Evolutionary conservation across 2,888 invertebrate genomes (phyloP).

Genomic region (Lasioglossum oenotherae): DNA sequence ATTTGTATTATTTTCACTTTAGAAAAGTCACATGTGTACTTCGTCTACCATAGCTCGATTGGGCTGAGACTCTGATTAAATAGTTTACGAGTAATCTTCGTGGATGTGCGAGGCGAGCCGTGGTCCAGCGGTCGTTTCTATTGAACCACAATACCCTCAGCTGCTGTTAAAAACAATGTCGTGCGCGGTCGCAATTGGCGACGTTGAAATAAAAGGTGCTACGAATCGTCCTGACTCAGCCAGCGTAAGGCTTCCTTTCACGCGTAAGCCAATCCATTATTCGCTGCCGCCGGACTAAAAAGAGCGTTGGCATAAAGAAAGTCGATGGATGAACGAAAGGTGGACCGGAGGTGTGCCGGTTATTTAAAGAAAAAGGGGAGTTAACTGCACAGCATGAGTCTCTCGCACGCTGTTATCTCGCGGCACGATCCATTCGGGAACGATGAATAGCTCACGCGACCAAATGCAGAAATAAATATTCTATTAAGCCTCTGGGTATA

Average conservation of each 20-base stretch:
- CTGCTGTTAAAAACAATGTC: constrained; percentile 65
- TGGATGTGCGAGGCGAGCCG: neutral
- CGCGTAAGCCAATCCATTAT: constrained; percentile 59
- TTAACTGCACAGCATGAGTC: constrained; percentile 53
- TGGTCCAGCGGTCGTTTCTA: constrained; percentile 5
- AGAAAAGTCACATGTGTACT: too few relatives aligned
- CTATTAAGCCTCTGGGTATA: constrained; percentile 51
- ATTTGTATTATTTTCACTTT: too few relatives aligned
- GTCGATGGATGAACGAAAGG: constrained; percentile 57
- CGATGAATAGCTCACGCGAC: constrained; percentile 58
- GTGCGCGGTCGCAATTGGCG: constrained; percentile 52
- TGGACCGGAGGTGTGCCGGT: constrained; percentile 62
- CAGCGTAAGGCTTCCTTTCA: constrained; percentile 64
- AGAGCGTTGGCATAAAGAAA: constrained; percentile 62
- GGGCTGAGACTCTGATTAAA: constrained; percentile 12
- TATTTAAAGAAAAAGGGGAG: constrained; percentile 58
- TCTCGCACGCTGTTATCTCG: constrained; percentile 43
- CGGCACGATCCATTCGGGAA: constrained; percentile 30
- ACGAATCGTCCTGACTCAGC: constrained; percentile 40
- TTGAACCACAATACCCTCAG: constrained; percentile 38
- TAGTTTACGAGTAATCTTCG: constrained; percentile 13
- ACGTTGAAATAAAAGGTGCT: constrained; percentile 45
- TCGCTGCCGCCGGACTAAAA: constrained; percentile 55
- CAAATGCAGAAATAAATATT: constrained; percentile 69
- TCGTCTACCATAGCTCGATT: too few relatives aligned